Conservation (phyloP, 2,113 vertebrate species). For the Tinamus guttatus region DNA sequence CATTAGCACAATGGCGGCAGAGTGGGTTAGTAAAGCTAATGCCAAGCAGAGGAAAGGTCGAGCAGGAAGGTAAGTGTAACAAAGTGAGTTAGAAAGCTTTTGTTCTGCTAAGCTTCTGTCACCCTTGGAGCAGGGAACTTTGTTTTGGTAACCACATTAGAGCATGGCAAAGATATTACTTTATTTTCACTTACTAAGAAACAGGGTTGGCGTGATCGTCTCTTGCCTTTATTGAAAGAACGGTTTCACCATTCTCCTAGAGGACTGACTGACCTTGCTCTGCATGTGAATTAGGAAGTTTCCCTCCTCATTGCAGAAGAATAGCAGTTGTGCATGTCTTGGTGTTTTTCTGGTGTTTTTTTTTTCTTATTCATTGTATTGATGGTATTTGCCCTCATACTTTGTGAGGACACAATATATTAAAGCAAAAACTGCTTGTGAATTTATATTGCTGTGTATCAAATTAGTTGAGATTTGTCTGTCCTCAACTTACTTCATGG, state of each 20-base stretch:
- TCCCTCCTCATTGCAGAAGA: not conserved
- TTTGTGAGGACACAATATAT: not conserved
- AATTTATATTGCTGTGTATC: not conserved
- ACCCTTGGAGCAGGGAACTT: not conserved
- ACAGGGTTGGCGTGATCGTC: not conserved
- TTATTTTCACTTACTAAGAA: accelerated
- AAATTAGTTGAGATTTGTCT: not conserved
- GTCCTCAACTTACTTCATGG: not conserved
- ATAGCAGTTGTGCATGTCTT: not conserved
- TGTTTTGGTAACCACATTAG: not conserved
- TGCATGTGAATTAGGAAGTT: not conserved
- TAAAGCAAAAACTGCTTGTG: not conserved
- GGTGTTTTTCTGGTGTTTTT: not conserved
- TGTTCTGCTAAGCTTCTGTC: not conserved
- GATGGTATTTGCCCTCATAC: not conserved
- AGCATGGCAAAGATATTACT: not conserved
- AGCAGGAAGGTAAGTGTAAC: constrained; percentile 87
- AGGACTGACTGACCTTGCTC: not conserved
- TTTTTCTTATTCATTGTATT: not conserved
- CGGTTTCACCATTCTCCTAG: not conserved
- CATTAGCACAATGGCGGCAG: constrained; percentile 95
- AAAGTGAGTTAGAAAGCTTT: accelerated
- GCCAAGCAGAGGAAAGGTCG: constrained; percentile 97
- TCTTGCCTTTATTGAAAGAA: not conserved
- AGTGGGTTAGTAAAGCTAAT: constrained; percentile 98